Conservation (phyloP, 2,797 vertebrate species). For the Coregonus suidteri region DNA sequence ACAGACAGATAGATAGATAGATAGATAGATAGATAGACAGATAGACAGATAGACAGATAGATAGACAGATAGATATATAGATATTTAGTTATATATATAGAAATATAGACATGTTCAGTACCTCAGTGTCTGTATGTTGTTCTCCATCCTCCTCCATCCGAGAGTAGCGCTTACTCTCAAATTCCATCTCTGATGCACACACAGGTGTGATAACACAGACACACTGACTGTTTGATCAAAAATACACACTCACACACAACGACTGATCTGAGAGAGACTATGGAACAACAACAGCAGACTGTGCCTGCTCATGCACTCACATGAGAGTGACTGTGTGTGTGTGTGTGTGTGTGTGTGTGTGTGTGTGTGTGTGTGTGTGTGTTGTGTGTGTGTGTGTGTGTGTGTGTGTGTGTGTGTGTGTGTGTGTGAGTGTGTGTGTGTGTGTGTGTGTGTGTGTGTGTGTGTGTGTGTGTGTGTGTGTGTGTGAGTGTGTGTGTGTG, state of each 20-base stretch:
- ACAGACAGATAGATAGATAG: background rate
- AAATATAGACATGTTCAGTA: background rate
- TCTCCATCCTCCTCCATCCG: background rate
- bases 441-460: slow-evolving; percentile 10
- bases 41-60: background rate
- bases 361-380: slow-evolving; percentile 10
- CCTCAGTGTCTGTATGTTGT: background rate
- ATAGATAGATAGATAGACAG: background rate
- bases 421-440: slow-evolving; percentile 7
- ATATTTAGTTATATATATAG: background rate
- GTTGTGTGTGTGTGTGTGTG: slow-evolving; percentile 10
- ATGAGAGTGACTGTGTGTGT: background rate
- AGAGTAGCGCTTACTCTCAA: background rate
- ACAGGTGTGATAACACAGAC: background rate
- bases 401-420: slow-evolving; percentile 10
- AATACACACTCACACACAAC: background rate
- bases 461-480: slow-evolving; percentile 8
- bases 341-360: slow-evolving; percentile 11
- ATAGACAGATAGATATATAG: background rate
- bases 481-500: slow-evolving; percentile 10
- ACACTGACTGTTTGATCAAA: background rate
- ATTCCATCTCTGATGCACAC: background rate
- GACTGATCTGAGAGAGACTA: background rate
- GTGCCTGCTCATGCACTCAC: background rate
- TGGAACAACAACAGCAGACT: background rate